phyloP scores from a whole-genome alignment of 2,888 invertebrate species.

The Drosophila pegasa region DNA sequence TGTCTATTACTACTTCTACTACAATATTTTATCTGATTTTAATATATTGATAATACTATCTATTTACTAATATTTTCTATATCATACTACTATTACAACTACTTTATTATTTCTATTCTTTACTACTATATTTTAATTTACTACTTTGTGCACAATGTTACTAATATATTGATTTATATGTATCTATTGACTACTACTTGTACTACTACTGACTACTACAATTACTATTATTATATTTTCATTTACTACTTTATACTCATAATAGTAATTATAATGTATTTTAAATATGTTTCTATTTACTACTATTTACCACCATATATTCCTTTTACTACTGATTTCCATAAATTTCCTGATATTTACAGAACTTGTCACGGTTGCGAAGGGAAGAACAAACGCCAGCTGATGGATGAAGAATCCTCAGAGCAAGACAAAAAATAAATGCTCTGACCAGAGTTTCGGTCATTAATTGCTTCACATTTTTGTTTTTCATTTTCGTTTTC shows the following conservation, averaged over 20 bases:
- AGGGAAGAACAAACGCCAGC: not conserved
- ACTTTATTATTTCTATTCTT: no score
- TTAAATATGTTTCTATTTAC: no score
- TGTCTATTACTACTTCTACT: no score
- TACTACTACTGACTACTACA: no score
- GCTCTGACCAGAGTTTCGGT: constrained; percentile 41
- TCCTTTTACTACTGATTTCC: not conserved
- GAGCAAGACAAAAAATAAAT: constrained; percentile 9
- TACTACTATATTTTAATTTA: no score
- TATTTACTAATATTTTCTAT: not conserved
- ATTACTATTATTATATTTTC: no score
- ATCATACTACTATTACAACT: no score
- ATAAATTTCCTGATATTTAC: not conserved
- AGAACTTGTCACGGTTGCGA: constrained; percentile 6
- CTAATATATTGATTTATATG: no score
- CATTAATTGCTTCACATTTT: constrained; percentile 59
- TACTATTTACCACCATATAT: not conserved
- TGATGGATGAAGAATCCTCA: not conserved
- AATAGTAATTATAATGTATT: no score
- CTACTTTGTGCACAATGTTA: no score
- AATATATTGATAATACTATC: not conserved
- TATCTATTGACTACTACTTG: not conserved
- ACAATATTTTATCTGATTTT: no score
- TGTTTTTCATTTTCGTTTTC: constrained; percentile 32
- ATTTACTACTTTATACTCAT: not conserved